Evolutionary conservation across 2,888 invertebrate species (phyloP).

Genomic region (Euspilapteryx auroguttella): DNA sequence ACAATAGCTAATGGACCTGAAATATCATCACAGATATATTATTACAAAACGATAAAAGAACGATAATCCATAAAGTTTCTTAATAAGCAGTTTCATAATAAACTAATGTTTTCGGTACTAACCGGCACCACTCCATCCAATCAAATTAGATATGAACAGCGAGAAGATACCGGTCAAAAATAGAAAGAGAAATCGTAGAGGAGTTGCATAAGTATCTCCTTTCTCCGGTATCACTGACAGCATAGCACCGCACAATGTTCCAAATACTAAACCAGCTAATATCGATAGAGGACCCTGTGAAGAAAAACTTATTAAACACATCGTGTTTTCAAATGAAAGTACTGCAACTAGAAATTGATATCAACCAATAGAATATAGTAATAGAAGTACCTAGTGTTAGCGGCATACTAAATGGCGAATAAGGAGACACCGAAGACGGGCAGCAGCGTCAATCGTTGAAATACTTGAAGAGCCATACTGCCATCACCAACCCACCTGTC

Average conservation of each 20-base stretch:
- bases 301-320: too few species aligned
- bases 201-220: conserved; percentile 68
- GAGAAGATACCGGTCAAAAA: conserved; percentile 74
- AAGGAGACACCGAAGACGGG: too few species aligned
- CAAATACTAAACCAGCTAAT: conserved; percentile 70
- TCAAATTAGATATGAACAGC: conserved; percentile 73
- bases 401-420: too few species aligned
- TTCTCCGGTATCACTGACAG: conserved; percentile 73
- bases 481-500: too few species aligned
- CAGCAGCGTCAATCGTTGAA: too few species aligned
- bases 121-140: conserved; percentile 66
- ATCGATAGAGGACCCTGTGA: conserved; percentile 67
- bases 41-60: not conserved
- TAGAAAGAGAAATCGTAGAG: conserved; percentile 69
- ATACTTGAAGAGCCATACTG: too few species aligned
- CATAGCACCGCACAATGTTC: conserved; percentile 71
- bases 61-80: not conserved
- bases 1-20: conserved; percentile 72
- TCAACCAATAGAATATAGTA: too few species aligned
- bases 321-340: too few species aligned
- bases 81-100: too few species aligned
- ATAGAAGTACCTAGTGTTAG: too few species aligned
- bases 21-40: conserved; percentile 1
- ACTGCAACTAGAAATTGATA: too few species aligned
- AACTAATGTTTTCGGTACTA: too few species aligned